Conservation (phyloP, 2,888 invertebrate genomes). For the Perdita meconis region DNA sequence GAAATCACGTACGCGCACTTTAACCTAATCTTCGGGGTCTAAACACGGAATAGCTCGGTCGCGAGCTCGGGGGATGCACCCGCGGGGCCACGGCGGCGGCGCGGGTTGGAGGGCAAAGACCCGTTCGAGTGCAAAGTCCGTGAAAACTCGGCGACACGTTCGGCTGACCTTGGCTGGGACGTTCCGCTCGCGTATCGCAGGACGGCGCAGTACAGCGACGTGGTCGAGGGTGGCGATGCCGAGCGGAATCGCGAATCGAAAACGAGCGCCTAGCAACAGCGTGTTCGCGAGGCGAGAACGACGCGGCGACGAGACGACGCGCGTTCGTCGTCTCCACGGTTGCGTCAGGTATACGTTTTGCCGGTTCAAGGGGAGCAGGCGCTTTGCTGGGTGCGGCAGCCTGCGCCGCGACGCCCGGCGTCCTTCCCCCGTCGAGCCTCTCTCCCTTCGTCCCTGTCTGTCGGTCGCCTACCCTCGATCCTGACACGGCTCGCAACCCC, state of each 20-base stretch:
- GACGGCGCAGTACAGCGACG: neutral
- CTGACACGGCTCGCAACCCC: constrained; percentile 53
- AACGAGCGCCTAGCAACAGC: constrained; percentile 71
- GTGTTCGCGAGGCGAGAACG: constrained; percentile 50
- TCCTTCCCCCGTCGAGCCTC: constrained; percentile 56
- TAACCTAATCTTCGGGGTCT: too few relatives aligned
- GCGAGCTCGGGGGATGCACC: constrained; percentile 1
- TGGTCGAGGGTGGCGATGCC: neutral
- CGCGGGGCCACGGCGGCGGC: constrained; percentile 4
- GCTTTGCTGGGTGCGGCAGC: constrained; percentile 82
- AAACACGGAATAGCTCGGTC: neutral
- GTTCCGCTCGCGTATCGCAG: neutral
- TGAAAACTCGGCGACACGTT: neutral
- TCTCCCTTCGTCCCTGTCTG: constrained; percentile 17
- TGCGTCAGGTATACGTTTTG: constrained; percentile 70
- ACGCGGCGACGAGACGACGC: too few relatives aligned
- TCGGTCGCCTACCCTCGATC: constrained; percentile 47
- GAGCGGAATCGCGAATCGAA: constrained; percentile 12
- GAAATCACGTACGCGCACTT: neutral
- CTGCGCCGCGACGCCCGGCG: constrained; percentile 79
- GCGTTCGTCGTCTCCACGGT: constrained; percentile 56
- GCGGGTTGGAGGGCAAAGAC: constrained; percentile 18
- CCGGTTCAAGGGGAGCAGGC: constrained; percentile 73
- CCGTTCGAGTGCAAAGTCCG: neutral
- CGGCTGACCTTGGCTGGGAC: constrained; percentile 39